Evolutionary conservation across 2,888 invertebrate genomes (phyloP).

Genomic region (Hemicrepidius hirtus): DNA sequence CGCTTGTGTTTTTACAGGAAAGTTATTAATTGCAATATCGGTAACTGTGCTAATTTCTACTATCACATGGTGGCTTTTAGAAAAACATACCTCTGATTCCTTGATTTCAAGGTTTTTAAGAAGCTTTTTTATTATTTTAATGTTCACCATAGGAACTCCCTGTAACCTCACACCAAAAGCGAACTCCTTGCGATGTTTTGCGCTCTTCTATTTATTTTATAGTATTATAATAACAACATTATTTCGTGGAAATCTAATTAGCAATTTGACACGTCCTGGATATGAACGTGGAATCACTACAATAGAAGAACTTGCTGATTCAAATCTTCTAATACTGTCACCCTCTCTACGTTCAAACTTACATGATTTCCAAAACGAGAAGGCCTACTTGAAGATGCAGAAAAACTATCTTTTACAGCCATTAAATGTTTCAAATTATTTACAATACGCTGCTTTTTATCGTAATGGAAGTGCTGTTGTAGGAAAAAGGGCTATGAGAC

Average conservation of each 20-base stretch:
- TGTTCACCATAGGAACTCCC: not conserved
- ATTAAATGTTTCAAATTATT: not conserved
- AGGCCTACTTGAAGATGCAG: not conserved
- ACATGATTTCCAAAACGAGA: too few species aligned
- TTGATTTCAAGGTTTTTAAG: not conserved
- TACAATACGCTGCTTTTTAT: not conserved
- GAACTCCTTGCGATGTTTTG: not conserved
- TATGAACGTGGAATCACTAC: conserved; percentile 3
- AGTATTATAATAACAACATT: not conserved
- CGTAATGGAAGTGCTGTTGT: not conserved
- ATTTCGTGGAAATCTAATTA: not conserved
- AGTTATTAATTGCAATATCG: not conserved
- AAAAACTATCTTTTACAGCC: not conserved
- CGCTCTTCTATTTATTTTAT: not conserved
- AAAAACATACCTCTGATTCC: not conserved
- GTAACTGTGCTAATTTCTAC: not conserved
- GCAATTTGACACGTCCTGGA: not conserved
- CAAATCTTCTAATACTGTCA: not conserved
- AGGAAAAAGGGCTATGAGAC: too few species aligned
- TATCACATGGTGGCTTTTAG: not conserved
- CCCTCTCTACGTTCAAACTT: too few species aligned
- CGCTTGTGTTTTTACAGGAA: not conserved
- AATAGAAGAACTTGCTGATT: not conserved
- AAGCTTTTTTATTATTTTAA: not conserved
- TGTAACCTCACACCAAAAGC: not conserved